Evolutionary conservation across 2,113 vertebrate species (phyloP).

Genomic region (Istiophorus platypterus): DNA sequence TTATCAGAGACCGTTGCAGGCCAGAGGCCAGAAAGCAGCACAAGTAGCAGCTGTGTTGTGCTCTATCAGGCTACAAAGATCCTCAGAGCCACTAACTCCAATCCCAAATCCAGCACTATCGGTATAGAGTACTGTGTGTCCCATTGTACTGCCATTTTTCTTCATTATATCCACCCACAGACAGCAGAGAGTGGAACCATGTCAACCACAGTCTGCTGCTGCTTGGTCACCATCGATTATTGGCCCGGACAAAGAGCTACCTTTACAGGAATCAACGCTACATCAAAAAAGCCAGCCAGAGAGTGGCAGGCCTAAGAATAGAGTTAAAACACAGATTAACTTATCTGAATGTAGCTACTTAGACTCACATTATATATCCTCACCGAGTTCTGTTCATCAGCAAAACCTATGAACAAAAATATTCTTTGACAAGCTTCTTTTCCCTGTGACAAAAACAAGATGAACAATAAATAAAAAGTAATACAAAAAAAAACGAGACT

Average conservation of each 20-base stretch:
- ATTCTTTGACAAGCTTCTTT: background rate
- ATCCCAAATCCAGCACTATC: constrained; percentile 30
- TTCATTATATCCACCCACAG: constrained; percentile 77
- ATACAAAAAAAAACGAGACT: background rate
- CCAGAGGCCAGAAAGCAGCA: constrained; percentile 59
- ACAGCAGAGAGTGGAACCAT: constrained; percentile 73
- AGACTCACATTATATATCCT: background rate
- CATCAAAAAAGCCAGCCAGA: constrained; percentile 7
- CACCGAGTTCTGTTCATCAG: background rate
- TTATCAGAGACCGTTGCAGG: constrained; percentile 45
- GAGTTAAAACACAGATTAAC: background rate
- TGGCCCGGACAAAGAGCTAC: constrained; percentile 48
- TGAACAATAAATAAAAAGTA: background rate
- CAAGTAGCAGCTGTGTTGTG: constrained; percentile 64
- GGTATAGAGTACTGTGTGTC: constrained; percentile 9
- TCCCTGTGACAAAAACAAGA: background rate
- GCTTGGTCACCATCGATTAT: constrained; percentile 80
- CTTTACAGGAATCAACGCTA: constrained; percentile 42
- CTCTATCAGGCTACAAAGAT: constrained; percentile 47
- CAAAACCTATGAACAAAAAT: background rate
- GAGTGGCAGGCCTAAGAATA: constrained; percentile 35
- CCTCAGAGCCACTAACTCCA: constrained; percentile 34
- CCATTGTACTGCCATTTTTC: constrained; percentile 57
- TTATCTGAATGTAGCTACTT: background rate
- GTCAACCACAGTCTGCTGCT: constrained; percentile 69